A percentile compares a stretch with the other conserved stretches of the same genome.
Conservation (phyloP, 2,888 invertebrate species). For the Tanytarsus gracilentus region DNA sequence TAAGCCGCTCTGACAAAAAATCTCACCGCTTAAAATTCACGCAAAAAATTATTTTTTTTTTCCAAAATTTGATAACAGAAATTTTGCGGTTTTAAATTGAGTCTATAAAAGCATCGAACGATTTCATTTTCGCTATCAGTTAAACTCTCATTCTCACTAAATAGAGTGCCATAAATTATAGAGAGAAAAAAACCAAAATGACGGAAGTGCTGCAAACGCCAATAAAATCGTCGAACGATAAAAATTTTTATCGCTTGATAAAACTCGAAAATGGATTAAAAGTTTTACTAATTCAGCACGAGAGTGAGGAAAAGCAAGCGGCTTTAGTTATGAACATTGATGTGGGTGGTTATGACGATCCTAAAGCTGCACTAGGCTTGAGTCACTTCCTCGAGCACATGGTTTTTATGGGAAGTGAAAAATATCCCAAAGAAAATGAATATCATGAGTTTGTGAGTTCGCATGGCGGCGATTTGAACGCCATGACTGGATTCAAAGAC, state of each 20-base stretch:
- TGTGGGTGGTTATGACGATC: slow-evolving; percentile 73
- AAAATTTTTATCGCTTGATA: slow-evolving; percentile 42
- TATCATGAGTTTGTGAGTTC: slow-evolving; percentile 73
- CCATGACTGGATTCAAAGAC: slow-evolving; percentile 76
- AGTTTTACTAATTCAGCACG: slow-evolving; percentile 51
- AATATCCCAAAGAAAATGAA: slow-evolving; percentile 77
- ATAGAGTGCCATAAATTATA: no score
- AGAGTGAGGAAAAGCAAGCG: neutral
- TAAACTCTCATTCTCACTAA: no score
- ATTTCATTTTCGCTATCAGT: no score
- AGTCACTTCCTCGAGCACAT: slow-evolving; percentile 81
- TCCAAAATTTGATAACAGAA: no score
- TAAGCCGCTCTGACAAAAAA: no score
- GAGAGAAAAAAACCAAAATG: no score
- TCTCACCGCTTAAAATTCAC: no score
- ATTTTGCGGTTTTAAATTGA: no score
- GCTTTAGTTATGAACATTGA: slow-evolving; percentile 68
- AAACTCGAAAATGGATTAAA: slow-evolving; percentile 61
- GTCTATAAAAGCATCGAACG: no score
- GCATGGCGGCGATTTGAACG: slow-evolving; percentile 79
- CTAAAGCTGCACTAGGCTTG: slow-evolving; percentile 62
- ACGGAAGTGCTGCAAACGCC: neutral
- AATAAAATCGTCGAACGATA: neutral
- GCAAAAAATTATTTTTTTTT: no score
- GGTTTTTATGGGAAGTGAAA: slow-evolving; percentile 89